Conservation (phyloP, 1,140 invertebrate genomes). For the Drosophila nebulosa region DNA sequence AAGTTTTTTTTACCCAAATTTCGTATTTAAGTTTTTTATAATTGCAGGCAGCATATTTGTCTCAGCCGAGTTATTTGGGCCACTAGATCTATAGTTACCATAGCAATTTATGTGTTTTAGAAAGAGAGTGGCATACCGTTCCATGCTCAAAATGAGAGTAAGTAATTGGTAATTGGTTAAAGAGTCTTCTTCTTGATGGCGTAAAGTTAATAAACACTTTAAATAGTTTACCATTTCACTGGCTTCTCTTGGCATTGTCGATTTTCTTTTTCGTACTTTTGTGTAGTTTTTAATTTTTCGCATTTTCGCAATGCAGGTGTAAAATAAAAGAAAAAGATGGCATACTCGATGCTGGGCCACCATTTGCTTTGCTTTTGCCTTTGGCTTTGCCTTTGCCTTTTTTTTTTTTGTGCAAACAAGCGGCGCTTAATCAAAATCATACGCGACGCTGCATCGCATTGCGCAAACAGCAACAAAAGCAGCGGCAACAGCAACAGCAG, state of each 20-base stretch:
- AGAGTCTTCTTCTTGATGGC: too few relatives aligned
- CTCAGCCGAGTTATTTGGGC: too few relatives aligned
- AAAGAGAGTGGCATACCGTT: too few relatives aligned
- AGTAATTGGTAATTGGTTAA: too few relatives aligned
- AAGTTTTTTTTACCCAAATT: too few relatives aligned
- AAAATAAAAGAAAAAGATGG: not conserved
- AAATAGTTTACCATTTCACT: too few relatives aligned
- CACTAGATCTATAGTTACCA: too few relatives aligned
- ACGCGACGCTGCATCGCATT: conserved; percentile 64
- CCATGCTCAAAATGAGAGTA: too few relatives aligned
- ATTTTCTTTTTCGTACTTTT: conserved; percentile 9
- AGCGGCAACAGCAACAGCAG: conserved; percentile 15
- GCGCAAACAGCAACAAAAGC: conserved; percentile 24
- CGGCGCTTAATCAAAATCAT: conserved; percentile 75
- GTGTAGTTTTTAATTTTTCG: conserved; percentile 47
- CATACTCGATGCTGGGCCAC: not conserved
- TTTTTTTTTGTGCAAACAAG: conserved; percentile 45
- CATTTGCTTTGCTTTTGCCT: not conserved
- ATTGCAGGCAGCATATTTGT: too few relatives aligned
- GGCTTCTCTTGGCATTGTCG: not conserved
- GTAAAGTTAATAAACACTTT: too few relatives aligned
- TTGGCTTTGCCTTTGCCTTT: not conserved
- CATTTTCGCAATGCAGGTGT: conserved; percentile 26
- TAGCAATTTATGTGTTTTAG: too few relatives aligned
- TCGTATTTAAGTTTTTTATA: too few relatives aligned